Conservation (phyloP, 2,888 invertebrate genomes). For the Deilephila porcellus region DNA sequence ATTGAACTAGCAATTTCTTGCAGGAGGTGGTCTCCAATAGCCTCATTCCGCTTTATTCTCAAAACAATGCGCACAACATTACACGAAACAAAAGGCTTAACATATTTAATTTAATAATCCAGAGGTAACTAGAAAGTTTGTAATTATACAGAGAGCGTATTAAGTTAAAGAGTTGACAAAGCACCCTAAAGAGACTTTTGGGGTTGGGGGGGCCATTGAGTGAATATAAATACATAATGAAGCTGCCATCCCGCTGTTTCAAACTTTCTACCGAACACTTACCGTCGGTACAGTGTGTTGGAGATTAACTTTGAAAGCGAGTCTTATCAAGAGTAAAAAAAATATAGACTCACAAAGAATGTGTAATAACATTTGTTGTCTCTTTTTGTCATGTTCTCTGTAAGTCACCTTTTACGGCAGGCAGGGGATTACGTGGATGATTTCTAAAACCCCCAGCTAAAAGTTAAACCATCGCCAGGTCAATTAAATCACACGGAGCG, state of each 20-base stretch:
- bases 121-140: slow-evolving; percentile 25
- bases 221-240: slow-evolving; percentile 77
- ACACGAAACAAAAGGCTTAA: slow-evolving; percentile 3
- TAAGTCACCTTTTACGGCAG: too few relatives aligned
- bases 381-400: not conserved
- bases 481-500: too few relatives aligned
- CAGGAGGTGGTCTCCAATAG: too few relatives aligned
- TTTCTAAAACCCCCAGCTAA: too few relatives aligned
- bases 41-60: not conserved
- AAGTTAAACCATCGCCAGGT: too few relatives aligned
- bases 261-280: slow-evolving; percentile 23
- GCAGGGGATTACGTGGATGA: too few relatives aligned
- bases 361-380: not conserved
- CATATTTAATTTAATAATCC: slow-evolving; percentile 29
- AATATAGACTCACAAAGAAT: not conserved
- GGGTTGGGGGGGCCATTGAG: slow-evolving; percentile 59
- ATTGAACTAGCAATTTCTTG: too few relatives aligned
- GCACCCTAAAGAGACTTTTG: slow-evolving; percentile 39
- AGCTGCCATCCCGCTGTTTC: slow-evolving; percentile 42
- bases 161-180: slow-evolving; percentile 58
- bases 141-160: slow-evolving; percentile 41
- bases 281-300: not conserved
- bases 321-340: not conserved
- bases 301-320: slow-evolving; percentile 12
- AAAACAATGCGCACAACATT: not conserved